Evolutionary conservation across 2,888 invertebrate species (phyloP), one percentile per base, ranked within the genome.

Genomic region (Proisotoma minuta): DNA sequence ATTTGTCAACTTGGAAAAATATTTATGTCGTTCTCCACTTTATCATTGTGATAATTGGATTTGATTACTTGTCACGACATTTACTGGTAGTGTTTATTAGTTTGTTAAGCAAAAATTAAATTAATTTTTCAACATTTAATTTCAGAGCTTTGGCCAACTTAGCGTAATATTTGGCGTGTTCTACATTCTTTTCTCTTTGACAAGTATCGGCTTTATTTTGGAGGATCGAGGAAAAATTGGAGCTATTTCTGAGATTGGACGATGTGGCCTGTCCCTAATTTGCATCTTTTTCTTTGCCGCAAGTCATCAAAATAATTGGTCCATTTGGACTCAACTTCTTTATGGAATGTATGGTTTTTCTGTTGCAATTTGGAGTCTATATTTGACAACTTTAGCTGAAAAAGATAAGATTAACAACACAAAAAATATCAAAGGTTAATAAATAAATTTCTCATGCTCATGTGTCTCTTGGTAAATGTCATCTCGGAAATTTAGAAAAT

Each of bases 131-230:
- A n/a, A n/a, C n/a, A n/a, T n/a, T n/a, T n/a, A n/a, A n/a, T 82
- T 81, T 1, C 81, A 87, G 87, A 82, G 82, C 12, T 81, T 85
- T 78, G 83, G 81, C 62, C 84, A 84, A 40, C 71, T 83, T 12
- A 81, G 82, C 2, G 84, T 85, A 1, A 77, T 84, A 15, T 77
- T 81, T 52, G 82, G 83, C 74, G 83, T 85, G 0, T 65, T 81
- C 48, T 87, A 87, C 79, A 84, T 88, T 69, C 81, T 88, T 49
- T 82, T 82, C 2, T 85, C 87, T 0, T 77, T 88, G 15, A 85
- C 85, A 0, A 79, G 84, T 24, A 86, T 88, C 54, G 88, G 88
- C 1, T 82, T 88, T 81, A 76, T 88, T 8, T 85, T 88, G 73
- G 69, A 69, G 26, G 57, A 63, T 18, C 49, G 65, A 47, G 34